These are phyloP conservation scores for Mallotus villosus DNA, from an alignment of 2,797 vertebrate genomes.

Conservation along the genomic window DNA sequence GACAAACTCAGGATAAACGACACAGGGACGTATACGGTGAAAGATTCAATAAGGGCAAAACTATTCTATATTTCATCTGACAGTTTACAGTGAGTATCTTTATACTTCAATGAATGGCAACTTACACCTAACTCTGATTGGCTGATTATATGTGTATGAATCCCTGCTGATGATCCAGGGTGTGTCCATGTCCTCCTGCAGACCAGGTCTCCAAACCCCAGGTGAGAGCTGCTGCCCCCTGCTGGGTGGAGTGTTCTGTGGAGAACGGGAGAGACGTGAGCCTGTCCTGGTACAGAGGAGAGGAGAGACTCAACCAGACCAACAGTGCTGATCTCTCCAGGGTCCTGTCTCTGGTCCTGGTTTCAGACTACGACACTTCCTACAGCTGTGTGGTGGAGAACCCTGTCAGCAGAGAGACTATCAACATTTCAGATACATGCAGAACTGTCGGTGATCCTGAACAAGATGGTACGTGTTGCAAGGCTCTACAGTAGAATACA, in stretches of 20 bases:
- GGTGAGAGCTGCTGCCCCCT: constrained; percentile 1
- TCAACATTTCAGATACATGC: no score
- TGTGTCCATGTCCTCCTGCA: neutral
- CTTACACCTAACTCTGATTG: neutral
- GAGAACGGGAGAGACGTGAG: constrained; percentile 15
- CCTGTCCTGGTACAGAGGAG: constrained; percentile 27
- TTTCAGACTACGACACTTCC: neutral
- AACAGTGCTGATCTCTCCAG: constrained; percentile 14
- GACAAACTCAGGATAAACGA: neutral
- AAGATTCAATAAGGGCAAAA: neutral
- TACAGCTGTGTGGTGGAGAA: constrained; percentile 29
- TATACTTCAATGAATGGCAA: neutral
- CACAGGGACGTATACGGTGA: neutral
- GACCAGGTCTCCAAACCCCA: neutral
- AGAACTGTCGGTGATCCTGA: no score
- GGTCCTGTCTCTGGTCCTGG: constrained; percentile 16
- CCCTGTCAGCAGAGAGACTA: constrained; percentile 6
- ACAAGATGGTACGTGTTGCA: no score
- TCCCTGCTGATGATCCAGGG: neutral
- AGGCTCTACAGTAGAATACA: no score
- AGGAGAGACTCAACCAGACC: neutral
- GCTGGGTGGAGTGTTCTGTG: constrained; percentile 26
- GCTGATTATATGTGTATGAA: neutral
- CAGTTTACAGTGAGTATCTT: neutral
- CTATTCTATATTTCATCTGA: neutral